Evolutionary conservation across 2,797 vertebrate species (phyloP).

Genomic region (Aeoliscus strigatus): DNA sequence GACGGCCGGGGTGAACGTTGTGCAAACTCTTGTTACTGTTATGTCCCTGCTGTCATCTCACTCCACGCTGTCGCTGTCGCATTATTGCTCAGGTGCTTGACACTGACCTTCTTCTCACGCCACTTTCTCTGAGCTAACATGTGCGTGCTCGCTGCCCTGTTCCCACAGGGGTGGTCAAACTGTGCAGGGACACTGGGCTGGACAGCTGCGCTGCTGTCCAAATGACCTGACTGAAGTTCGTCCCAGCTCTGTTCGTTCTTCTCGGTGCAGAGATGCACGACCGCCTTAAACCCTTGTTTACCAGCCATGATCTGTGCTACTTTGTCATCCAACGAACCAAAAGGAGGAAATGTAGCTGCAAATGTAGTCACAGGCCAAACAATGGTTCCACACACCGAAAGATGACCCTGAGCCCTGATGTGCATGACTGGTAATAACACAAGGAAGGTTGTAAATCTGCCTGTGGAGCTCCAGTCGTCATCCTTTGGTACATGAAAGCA

Average conservation of each 20-base stretch:
- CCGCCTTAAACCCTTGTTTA: slow-evolving; percentile 30
- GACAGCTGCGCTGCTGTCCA: slow-evolving; percentile 21
- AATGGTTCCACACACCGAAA: slow-evolving; percentile 77
- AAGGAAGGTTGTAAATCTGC: slow-evolving; percentile 25
- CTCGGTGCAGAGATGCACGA: slow-evolving; percentile 34
- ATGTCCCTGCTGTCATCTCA: slow-evolving; percentile 26
- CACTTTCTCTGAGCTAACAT: slow-evolving; percentile 43
- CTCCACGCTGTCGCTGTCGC: slow-evolving; percentile 30
- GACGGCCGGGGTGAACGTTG: slow-evolving; percentile 18
- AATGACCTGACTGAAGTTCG: slow-evolving; percentile 19
- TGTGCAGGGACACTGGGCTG: slow-evolving; percentile 22
- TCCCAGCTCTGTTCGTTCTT: slow-evolving; percentile 30
- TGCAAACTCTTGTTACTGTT: neutral
- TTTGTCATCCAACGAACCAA: slow-evolving; percentile 68
- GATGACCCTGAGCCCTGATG: slow-evolving; percentile 69
- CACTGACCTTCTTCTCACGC: slow-evolving; percentile 56
- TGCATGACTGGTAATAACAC: slow-evolving; percentile 34
- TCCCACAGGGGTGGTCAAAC: slow-evolving; percentile 21
- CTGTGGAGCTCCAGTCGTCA: slow-evolving; percentile 62
- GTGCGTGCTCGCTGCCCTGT: slow-evolving; percentile 20
- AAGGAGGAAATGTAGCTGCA: slow-evolving; percentile 64
- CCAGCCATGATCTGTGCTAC: slow-evolving; percentile 33
- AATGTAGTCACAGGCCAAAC: slow-evolving; percentile 70
- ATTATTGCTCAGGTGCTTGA: slow-evolving; percentile 34
- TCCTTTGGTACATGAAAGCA: slow-evolving; percentile 78